These are phyloP conservation scores for Aphaenogaster floridana DNA, from an alignment of 1,140 invertebrate species.

Conservation along the genomic window DNA sequence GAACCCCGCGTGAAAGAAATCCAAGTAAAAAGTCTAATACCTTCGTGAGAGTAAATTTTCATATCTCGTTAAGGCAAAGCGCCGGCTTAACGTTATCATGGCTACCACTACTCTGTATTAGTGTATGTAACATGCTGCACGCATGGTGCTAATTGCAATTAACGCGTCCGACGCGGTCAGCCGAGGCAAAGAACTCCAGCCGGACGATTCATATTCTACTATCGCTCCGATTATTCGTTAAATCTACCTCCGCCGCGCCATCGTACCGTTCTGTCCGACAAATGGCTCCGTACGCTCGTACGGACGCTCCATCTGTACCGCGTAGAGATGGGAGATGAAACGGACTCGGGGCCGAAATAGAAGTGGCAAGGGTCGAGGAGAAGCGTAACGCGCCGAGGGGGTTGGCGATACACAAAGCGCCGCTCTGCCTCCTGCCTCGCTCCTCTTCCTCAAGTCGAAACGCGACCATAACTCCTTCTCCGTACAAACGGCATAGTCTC, in stretches of 20 bases:
- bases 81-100: background rate
- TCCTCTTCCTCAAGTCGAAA: background rate
- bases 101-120: slow-evolving; percentile 10
- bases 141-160: slow-evolving; percentile 53
- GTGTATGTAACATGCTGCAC: background rate
- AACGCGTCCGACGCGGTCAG: slow-evolving; percentile 42
- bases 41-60: background rate
- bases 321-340: slow-evolving; percentile 40
- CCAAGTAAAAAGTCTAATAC: background rate
- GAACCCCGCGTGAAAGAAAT: background rate
- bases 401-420: slow-evolving; percentile 22
- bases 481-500: background rate
- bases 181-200: background rate
- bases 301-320: slow-evolving; percentile 39
- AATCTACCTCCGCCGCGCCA: background rate
- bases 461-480: slow-evolving; percentile 14
- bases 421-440: background rate
- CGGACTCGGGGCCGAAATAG: slow-evolving; percentile 47
- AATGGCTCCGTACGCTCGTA: background rate
- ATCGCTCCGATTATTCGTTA: slow-evolving; percentile 7
- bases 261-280: slow-evolving; percentile 8
- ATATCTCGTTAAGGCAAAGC: background rate
- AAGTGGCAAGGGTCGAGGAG: slow-evolving; percentile 44
- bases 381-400: slow-evolving; percentile 1
- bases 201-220: slow-evolving; percentile 8